Evolutionary conservation across 2,113 vertebrate species (phyloP), one percentile per base, ranked within the genome.

Genomic region (Burhinus bistriatus): DNA sequence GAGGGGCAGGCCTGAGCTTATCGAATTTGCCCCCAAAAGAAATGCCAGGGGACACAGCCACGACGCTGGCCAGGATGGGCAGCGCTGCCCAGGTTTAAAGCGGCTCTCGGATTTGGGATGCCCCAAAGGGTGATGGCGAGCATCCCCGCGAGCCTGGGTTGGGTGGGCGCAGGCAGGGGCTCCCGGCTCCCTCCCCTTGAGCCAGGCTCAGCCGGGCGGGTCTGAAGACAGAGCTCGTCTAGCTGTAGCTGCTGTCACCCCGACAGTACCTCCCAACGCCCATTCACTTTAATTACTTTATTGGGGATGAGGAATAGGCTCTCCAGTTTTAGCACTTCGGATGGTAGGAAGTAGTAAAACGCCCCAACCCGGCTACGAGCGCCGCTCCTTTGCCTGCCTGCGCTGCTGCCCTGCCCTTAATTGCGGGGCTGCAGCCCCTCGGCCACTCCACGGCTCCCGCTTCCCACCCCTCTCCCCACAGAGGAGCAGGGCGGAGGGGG

Each of bases 271-370:
- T 92, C 96, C 93, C 94, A 90, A 69, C 23, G 55, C 91, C 96
- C 96, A 70, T 66, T 96, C 90, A 30, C 87, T 77, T 96, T 94
- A 94, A 98, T 97, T 91, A 89, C 95, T 98, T 98, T 97, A 98
- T 69, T 95, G 98, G 91, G 97, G 97, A 89, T 29, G 76, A 92
- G 95, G 81, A 97, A 62, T 7, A 27, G 90, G 62, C 95, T 81
- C 94, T 96, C 95, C 57, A 71, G 82, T 71, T 87, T 23, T 47
- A 86, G 92, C 42, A 59, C 97, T 93, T 96, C 14, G 95, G 96
- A 96, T 91, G 96, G 95, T 78, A 90, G 98, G 97, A 98, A 98
- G 98, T 75, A 95, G 97, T 97, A 97, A 98, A 98, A 97, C 70
- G 64, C 91, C 96, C 95, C 85, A 81, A 38, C 93, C 65, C 44